Evolutionary conservation across 2,888 invertebrate species (phyloP).

Genomic region (Thymelicus sylvestris): DNA sequence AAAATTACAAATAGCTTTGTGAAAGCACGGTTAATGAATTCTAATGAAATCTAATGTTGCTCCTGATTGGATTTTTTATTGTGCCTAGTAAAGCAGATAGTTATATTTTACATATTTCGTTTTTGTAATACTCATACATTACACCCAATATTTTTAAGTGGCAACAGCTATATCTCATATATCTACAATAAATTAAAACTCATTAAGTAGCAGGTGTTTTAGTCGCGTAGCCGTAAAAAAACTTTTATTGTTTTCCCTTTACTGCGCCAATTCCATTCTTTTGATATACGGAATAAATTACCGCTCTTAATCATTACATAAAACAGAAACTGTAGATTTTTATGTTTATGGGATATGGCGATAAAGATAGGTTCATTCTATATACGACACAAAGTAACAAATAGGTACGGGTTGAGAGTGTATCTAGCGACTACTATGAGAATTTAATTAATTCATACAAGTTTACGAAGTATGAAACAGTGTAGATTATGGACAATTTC

Average conservation of each 20-base stretch:
- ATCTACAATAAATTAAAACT: conserved; percentile 60
- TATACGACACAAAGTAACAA: too few relatives aligned
- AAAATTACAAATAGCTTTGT: not conserved
- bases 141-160: not conserved
- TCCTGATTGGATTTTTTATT: too few relatives aligned
- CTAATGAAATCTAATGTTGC: too few relatives aligned
- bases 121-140: not conserved
- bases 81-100: too few relatives aligned
- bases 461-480: too few relatives aligned
- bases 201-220: conserved; percentile 73
- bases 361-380: too few relatives aligned
- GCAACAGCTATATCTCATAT: conserved; percentile 1
- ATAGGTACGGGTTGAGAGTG: too few relatives aligned
- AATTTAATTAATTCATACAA: too few relatives aligned
- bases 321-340: not conserved
- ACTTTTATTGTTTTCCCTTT: conserved; percentile 72
- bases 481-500: too few relatives aligned
- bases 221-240: conserved; percentile 63
- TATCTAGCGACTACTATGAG: too few relatives aligned
- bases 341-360: not conserved
- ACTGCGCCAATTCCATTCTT: conserved; percentile 42
- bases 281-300: conserved; percentile 32
- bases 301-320: conserved; percentile 4
- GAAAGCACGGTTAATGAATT: not conserved
- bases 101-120: not conserved